These are phyloP conservation scores for Venustaconcha ellipsiformis DNA, from an alignment of 1,140 invertebrate species.

Conservation along the genomic window DNA sequence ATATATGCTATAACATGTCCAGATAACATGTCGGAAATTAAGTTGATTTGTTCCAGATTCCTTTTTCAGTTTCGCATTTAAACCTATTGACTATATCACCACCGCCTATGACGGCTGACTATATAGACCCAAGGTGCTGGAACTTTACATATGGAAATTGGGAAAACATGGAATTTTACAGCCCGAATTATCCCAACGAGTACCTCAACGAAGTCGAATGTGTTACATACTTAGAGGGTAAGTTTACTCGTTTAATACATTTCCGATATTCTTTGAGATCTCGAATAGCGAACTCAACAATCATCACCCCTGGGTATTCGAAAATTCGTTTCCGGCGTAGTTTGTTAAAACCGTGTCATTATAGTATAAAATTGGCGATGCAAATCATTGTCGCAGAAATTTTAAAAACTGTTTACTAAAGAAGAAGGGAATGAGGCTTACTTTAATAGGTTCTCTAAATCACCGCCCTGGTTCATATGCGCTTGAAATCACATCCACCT, in stretches of 20 bases:
- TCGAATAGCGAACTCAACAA: too few relatives aligned
- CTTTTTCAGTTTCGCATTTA: conserved; percentile 26
- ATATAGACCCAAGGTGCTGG: conserved; percentile 42
- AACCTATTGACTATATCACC: conserved; percentile 33
- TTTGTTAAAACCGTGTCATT: too few relatives aligned
- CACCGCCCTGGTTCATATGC: too few relatives aligned
- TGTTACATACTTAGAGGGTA: conserved; percentile 78
- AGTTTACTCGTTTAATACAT: conserved; percentile 47
- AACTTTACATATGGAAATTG: conserved; percentile 59
- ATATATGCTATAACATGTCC: background rate
- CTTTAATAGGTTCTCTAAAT: too few relatives aligned
- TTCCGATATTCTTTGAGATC: too few relatives aligned
- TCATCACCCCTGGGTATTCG: too few relatives aligned
- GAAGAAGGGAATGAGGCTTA: too few relatives aligned
- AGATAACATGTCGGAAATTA: background rate
- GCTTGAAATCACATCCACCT: too few relatives aligned
- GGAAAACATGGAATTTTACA: conserved; percentile 76
- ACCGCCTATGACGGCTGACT: conserved; percentile 45
- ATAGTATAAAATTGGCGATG: too few relatives aligned
- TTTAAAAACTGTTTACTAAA: too few relatives aligned
- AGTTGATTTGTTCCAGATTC: background rate
- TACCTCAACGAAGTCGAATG: conserved; percentile 82
- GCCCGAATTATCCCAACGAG: conserved; percentile 78
- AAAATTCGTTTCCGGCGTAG: too few relatives aligned
- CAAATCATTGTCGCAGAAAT: too few relatives aligned